Base-by-base conservation (phyloP, 2,797 vertebrate species). In the Chromis chromis region DNA sequence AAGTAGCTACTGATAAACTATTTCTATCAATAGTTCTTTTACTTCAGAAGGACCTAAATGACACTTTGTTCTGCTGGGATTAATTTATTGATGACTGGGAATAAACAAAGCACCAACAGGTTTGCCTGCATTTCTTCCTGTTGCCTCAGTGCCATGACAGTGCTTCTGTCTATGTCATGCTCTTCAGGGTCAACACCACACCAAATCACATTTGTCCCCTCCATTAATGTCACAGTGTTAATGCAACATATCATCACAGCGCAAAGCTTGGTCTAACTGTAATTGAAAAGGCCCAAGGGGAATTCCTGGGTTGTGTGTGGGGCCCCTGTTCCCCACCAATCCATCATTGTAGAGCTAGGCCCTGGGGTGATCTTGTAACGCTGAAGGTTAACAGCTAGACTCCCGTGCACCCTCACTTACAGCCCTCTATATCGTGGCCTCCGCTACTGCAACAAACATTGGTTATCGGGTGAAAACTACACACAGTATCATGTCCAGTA, bases 241-340 rank as follows among this genome's bases (percentile, higher is more conserved):
- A 92, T 93, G 91, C 89, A 89, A 94, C 93, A 93, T 82, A 92
- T 93, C 92, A 91, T 89, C 84, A 83, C 86, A 82, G 84, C 76
- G 84, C 57, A 79, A 78, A 76, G 89, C 91, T 92, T 71, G 87
- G 89, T 86, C 89, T 85, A 92, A 90, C 90, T 89, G 92, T 94
- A 94, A 94, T 93, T 94, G 91, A 95, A 95, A 95, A 90, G 86
- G 90, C 93, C 93, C 90, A 82, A 81, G 91, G 94, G 93, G 89
- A 92, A 93, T 91, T 94, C 91, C 79, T 78, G 62, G 68, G 86
- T 86, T 86, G 79, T 74, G 85, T 74, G 85, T 27, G 52, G 81
- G 76, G 65, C 83, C 70, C 78, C 70, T 57, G 72, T 79, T 63
- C 82, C 77, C 78, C 74, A 21, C 85, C 83, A 83, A 94, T 93